Base-by-base conservation (phyloP, 2,888 invertebrate species). In the Steinernema scapterisci region DNA sequence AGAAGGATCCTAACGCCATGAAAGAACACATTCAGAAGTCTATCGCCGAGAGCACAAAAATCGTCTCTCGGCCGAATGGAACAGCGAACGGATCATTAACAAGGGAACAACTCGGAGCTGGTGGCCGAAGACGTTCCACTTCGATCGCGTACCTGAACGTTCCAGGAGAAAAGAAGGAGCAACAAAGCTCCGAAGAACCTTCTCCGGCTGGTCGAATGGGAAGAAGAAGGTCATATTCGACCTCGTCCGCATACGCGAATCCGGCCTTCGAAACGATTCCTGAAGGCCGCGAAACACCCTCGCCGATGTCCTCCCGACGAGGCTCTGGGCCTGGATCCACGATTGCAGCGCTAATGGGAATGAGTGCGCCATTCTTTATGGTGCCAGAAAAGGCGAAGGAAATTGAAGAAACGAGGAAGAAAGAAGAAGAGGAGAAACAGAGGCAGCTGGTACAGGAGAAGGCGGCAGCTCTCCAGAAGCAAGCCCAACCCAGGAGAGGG, bases 211-310 rank as follows among this genome's bases (percentile, higher is more conserved):
- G 38, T 38, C 27, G 63, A 9, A 16, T 16, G 31, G 31, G 63
- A 6, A 27, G 63, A 6, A 9, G 63, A 16, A 27, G 63, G 31
- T 31, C 31, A 7, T 63, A 63, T 27, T 63, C 63, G 31, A 63
- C 63, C 31, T 63, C 63, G 7, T 25, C 25, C 16, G 63, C 63
- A 7, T 63, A 31, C 63, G 31, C 63, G 63, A 63, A 63, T 31
- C 63, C 38, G 31, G 63, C 31, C 16, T 63, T 63, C 63, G 63
- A 63, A 25, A 31, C 63, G 63, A 63, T 63, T 25, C 63, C 63
- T 13, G 63, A 63, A 25, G 63, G 21, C 25, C 54, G 54, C 25
- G 54, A 54, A 21, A 54, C 54, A 23, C 54, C 54, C 19, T 25
- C 54, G 54, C 54, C 54, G 54, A 16, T 23, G 23, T 21, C 54